Base-by-base conservation (phyloP, 2,888 invertebrate species). In the Caenorhabditis afra region DNA sequence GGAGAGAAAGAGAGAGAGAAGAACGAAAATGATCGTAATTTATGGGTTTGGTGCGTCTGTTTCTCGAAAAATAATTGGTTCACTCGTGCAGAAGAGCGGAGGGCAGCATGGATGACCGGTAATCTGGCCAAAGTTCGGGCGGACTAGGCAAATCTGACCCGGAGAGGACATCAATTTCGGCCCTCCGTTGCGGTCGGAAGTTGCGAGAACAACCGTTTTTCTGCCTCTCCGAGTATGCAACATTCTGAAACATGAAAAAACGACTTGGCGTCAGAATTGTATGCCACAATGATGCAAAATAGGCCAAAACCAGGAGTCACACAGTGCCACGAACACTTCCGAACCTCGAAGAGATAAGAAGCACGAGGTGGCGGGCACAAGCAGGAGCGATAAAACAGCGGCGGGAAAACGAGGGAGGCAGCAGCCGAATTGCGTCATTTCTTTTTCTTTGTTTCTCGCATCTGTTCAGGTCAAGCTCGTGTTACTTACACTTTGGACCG, bases 391-490 rank as follows among this genome's bases (percentile, higher is more conserved):
- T 35, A 37, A 57, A 7, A 59, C n/a, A 62, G 29, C 57, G 57
- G 16, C 14, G 37, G 29, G 29, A 41, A 11, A 41, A 11, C 4
- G 23, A 22, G 41, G n/a, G 49, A 20, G 35, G 39, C 47, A 22
- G 12, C 23, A 16, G 12, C 39, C 45, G 52, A 39, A 71, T 71
- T 71, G 71, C 71, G 71, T 71, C 71, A 71, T 71, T 64, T 71
- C 29, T 7, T 7, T 29, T 7, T 3, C 29, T 47, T 62, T 53
- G 3, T n/a, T 41, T 41, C 41, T n/a, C 41, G 52, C 61, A 71
- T 57, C 23, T 62, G 71, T 62, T 64, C 29, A 50, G 64, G 71
- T 71, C 62, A 71, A 71, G 71, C 71, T 71, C 71, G 62, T 71
- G 71, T 71, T 71, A 71, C 71, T 53, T 71, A 71, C 64, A 71